Percentiles rank a stretch among this genome's conserved stretches.
phyloP scores from a whole-genome alignment of 2,888 invertebrate genomes.

The Drosophila maculinotata region DNA sequence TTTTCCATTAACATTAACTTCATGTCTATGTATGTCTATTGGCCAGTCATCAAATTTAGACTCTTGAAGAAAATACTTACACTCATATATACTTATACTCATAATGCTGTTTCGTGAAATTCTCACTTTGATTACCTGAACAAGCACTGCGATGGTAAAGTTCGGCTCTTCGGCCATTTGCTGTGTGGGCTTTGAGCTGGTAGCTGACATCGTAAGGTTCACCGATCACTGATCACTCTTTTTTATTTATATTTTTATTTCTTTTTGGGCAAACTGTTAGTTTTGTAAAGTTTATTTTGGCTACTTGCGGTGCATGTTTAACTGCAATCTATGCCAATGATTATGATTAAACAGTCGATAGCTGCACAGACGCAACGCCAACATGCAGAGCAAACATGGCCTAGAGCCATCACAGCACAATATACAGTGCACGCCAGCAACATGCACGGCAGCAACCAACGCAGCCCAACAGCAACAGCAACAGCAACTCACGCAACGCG shows the following conservation, averaged over 20 bases:
- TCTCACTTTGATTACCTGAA: conserved; percentile 34
- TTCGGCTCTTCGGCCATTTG: conserved; percentile 34
- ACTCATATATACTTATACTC: conserved; percentile 17
- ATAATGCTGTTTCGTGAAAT: not conserved
- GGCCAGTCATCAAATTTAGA: not conserved
- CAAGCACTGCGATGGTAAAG: conserved; percentile 12
- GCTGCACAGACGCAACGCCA: conserved; percentile 66
- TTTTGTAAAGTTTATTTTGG: conserved; percentile 12
- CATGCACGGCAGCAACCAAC: conserved; percentile 18
- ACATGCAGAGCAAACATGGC: conserved; percentile 47
- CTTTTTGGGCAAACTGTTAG: conserved; percentile 1
- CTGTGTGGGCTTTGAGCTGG: conserved; percentile 8
- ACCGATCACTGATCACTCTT: conserved; percentile 24
- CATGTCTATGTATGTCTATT: not conserved
- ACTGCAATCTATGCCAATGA: conserved; percentile 20
- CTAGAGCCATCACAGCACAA: conserved; percentile 8
- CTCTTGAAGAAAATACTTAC: not conserved
- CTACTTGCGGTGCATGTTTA: conserved; percentile 31
- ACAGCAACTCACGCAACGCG: conserved; percentile 40
- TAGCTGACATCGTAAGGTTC: conserved; percentile 32
- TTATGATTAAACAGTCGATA: conserved; percentile 41
- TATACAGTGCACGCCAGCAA: conserved; percentile 18
- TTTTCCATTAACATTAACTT: conserved; percentile 29
- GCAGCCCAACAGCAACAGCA: conserved; percentile 8
- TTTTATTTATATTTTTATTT: not conserved